phyloP scores from a whole-genome alignment of 2,888 invertebrate species.

The Chironomus riparius region DNA sequence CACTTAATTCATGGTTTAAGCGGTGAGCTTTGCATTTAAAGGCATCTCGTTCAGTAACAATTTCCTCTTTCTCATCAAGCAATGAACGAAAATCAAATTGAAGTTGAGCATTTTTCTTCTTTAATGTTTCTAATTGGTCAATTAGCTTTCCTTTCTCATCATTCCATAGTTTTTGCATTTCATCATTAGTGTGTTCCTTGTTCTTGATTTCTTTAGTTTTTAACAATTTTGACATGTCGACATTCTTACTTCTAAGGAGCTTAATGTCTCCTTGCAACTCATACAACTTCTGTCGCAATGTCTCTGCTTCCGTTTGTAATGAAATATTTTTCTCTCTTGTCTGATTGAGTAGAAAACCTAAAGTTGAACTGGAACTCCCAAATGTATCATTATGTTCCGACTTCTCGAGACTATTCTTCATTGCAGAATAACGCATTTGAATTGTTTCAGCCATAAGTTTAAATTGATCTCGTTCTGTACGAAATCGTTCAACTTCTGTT shows the following conservation, averaged over 20 bases:
- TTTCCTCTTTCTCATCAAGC: conserved; percentile 77
- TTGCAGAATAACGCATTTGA: conserved; percentile 47
- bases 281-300: conserved; percentile 58
- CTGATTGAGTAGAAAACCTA: conserved; percentile 50
- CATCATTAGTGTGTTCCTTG: conserved; percentile 33
- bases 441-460: conserved; percentile 72
- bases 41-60: conserved; percentile 69
- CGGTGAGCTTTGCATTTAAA: conserved; percentile 76
- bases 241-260: conserved; percentile 46
- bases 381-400: conserved; percentile 36
- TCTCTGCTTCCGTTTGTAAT: conserved; percentile 51
- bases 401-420: conserved; percentile 40
- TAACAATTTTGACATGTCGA: conserved; percentile 35
- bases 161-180: conserved; percentile 35
- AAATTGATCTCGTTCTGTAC: conserved; percentile 69
- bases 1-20: conserved; percentile 68
- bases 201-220: neutral
- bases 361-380: conserved; percentile 40
- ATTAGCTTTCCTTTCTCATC: conserved; percentile 39
- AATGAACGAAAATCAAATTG: conserved; percentile 67
- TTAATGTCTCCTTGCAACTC: conserved; percentile 63
- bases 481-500: conserved; percentile 66
- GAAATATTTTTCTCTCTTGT: conserved; percentile 52
- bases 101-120: conserved; percentile 55
- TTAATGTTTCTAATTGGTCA: conserved; percentile 38